Conservation (phyloP, 53 echinoderm and acorn worm species). For the Zoroaster sp. region DNA sequence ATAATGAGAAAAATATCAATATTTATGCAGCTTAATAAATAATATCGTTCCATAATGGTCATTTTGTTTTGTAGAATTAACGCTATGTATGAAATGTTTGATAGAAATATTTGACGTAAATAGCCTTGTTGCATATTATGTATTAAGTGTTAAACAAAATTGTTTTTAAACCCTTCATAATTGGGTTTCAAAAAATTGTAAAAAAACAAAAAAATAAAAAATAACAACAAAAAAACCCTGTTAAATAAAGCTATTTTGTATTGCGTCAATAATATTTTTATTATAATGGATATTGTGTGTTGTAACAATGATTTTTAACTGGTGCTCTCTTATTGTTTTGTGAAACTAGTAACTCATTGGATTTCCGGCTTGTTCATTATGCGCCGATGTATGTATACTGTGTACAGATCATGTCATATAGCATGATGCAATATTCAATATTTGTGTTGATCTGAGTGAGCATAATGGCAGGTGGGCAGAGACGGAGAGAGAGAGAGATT, state of each 20-base stretch:
- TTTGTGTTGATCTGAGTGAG: background rate
- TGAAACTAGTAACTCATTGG: slow-evolving; percentile 15
- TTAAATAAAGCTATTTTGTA: slow-evolving; percentile 16
- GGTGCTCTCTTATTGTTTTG: slow-evolving; percentile 33
- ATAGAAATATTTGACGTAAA: background rate
- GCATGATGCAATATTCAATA: slow-evolving; percentile 49
- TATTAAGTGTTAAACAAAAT: background rate
- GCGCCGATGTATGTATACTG: slow-evolving; percentile 13
- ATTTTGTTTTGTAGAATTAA: background rate
- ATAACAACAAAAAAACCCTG: background rate
- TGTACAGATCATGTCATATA: background rate
- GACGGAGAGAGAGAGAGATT: background rate
- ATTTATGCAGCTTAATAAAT: background rate
- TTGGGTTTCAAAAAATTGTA: background rate
- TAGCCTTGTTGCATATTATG: background rate
- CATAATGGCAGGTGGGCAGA: background rate
- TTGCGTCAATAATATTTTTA: slow-evolving; percentile 43
- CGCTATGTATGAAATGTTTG: background rate
- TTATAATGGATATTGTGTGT: slow-evolving; percentile 27
- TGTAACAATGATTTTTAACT: slow-evolving; percentile 18
- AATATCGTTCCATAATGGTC: too few species aligned
- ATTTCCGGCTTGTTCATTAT: background rate
- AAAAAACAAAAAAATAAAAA: background rate
- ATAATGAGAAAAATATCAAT: background rate
- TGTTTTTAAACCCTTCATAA: background rate